Conservation (phyloP, 1,140 invertebrate species). For the Brachionus sp. region DNA sequence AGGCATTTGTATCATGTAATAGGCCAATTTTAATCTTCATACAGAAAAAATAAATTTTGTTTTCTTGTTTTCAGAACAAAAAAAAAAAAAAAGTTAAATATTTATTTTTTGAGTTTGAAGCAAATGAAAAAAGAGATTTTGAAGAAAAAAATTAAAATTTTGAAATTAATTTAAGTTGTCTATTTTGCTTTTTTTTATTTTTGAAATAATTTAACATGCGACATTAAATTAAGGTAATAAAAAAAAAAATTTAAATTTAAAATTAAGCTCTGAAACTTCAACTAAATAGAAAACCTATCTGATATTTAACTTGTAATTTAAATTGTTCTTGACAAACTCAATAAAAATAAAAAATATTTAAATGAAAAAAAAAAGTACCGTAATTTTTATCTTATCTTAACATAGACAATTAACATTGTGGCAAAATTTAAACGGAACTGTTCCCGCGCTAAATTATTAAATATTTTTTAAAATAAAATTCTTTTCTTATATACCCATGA, state of each 20-base stretch:
- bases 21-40: not conserved
- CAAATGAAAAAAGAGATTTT: not conserved
- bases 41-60: not conserved
- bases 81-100: slow-evolving; percentile 37
- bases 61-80: slow-evolving; percentile 28
- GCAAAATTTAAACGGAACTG: not conserved
- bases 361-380: not conserved
- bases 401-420: not conserved
- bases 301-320: slow-evolving; percentile 39
- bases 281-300: not conserved
- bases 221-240: slow-evolving; percentile 36
- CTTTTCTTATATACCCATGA: not conserved
- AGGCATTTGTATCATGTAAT: slow-evolving; percentile 39
- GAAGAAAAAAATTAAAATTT: not conserved
- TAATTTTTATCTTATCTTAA: not conserved
- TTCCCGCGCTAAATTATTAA: not conserved
- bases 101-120: slow-evolving; percentile 3
- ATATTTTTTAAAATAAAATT: not conserved
- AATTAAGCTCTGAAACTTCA: not conserved
- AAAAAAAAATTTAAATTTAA: slow-evolving; percentile 43
- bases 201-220: slow-evolving; percentile 32
- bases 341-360: not conserved
- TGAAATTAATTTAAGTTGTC: slow-evolving; percentile 41
- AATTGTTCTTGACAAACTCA: slow-evolving; percentile 18
- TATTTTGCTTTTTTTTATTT: not conserved